Evolutionary conservation across 2,113 vertebrate genomes (phyloP), one percentile per base, ranked within the genome.

Genomic region (Sebastes schlegelii): DNA sequence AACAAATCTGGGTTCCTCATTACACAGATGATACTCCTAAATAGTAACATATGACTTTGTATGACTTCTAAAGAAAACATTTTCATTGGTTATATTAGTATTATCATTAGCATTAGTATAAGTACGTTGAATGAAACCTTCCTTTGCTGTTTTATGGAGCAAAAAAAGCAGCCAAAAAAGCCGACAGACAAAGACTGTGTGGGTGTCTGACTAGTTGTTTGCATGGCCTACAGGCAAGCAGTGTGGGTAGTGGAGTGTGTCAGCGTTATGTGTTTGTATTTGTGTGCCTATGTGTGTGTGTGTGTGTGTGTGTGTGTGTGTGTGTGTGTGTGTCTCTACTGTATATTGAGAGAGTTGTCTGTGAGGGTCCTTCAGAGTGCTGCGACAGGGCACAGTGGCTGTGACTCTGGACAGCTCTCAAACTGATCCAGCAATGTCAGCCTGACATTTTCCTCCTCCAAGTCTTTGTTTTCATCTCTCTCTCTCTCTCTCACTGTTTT

Each of bases 381-480:
- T 51, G 73, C 71, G 3, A 90, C 66, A 72, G 83, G 76, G 68
- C 77, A 84, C 81, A 51, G 48, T 84, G 86, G 71, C 82, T 81
- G 42, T 84, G 86, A 72, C 79, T 83, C 61, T 91, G 85, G 88
- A 95, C 90, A 78, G 88, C 91, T 91, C 89, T 93, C 83, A 85
- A 73, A 88, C 66, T 63, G 54, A 85, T 82, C 62, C 85, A 85
- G 74, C 84, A 72, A 88, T 95, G 94, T 96, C 95, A 95, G 85
- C 74, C 78, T 95, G 95, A 95, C 95, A 95, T 95, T 93, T 79
- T 90, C 79, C 69, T 68, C 52, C 67, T 80, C 52, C 6, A 0
- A 14, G 5, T 65, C 67, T 86, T 79, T 84, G 69, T 83, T 79
- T 84, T 85, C 70, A 40, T 64, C 77, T 72, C 57, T 68, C 54